phyloP scores from a whole-genome alignment of 2,797 vertebrate genomes.

The Notolabrus celidotus region DNA sequence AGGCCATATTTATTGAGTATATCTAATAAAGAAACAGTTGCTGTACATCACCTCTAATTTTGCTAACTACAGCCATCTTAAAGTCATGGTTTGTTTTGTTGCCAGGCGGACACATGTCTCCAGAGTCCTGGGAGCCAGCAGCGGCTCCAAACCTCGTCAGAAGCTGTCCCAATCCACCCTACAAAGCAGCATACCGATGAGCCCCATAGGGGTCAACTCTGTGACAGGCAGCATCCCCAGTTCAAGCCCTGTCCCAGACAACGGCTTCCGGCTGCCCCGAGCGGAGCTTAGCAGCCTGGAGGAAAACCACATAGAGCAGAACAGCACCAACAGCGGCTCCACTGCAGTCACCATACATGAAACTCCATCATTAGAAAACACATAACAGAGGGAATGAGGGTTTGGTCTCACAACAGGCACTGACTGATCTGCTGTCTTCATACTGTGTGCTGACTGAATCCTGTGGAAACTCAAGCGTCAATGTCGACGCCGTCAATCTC shows the following conservation, averaged over 20 bases:
- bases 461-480: slow-evolving; percentile 31
- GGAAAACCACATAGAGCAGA: slow-evolving; percentile 67
- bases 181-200: slow-evolving; percentile 71
- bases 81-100: background rate
- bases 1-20: too few species aligned
- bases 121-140: slow-evolving; percentile 73
- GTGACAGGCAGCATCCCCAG: slow-evolving; percentile 58
- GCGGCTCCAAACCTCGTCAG: slow-evolving; percentile 72
- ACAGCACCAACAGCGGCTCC: slow-evolving; percentile 75
- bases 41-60: too few species aligned
- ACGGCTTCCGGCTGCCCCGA: slow-evolving; percentile 67
- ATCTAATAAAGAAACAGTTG: too few species aligned
- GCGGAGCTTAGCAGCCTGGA: slow-evolving; percentile 60
- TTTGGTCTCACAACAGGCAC: slow-evolving; percentile 15
- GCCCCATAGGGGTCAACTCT: slow-evolving; percentile 49
- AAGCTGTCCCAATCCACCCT: slow-evolving; percentile 72
- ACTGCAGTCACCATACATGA: slow-evolving; percentile 79
- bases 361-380: slow-evolving; percentile 66
- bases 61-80: background rate
- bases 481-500: slow-evolving; percentile 14
- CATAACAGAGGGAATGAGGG: slow-evolving; percentile 68
- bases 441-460: slow-evolving; percentile 65
- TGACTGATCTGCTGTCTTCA: slow-evolving; percentile 39
- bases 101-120: slow-evolving; percentile 80
- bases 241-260: slow-evolving; percentile 42